Conservation (phyloP, 2,113 vertebrate species). For the Puffinus mauretanicus region DNA sequence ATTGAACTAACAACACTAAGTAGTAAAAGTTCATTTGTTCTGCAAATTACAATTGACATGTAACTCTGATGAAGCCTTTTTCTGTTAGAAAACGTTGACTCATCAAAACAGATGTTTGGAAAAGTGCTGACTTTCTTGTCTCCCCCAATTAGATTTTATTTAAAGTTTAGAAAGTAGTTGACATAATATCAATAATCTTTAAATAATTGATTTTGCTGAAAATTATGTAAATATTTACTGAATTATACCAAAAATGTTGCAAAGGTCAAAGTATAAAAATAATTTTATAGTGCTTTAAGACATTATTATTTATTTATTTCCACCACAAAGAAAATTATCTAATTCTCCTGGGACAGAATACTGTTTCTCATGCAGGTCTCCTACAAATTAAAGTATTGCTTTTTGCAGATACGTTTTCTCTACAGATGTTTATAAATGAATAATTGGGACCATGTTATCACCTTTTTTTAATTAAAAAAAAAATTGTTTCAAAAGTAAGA, state of each 20-base stretch:
- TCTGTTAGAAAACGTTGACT: background rate
- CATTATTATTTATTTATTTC: background rate
- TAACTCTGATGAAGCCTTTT: background rate
- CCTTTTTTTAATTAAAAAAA: background rate
- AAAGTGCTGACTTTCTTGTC: background rate
- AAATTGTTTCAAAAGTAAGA: background rate
- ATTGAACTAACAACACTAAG: background rate
- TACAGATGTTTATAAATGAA: background rate
- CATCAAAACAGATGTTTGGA: background rate
- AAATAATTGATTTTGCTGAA: background rate
- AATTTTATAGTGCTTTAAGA: background rate
- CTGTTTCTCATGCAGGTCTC: background rate
- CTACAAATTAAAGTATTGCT: background rate
- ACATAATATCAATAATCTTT: background rate
- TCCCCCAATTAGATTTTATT: background rate
- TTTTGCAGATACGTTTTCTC: background rate
- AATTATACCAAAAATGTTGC: background rate
- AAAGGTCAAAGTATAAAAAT: background rate
- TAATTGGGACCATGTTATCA: background rate
- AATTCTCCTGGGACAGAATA: background rate
- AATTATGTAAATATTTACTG: background rate
- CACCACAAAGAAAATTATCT: background rate
- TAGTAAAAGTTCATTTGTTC: background rate
- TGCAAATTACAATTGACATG: background rate
- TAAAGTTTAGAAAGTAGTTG: background rate